Evolutionary conservation across 1,140 invertebrate species (phyloP), one percentile per base, ranked within the genome.

Genomic region (Dryas iulia): DNA sequence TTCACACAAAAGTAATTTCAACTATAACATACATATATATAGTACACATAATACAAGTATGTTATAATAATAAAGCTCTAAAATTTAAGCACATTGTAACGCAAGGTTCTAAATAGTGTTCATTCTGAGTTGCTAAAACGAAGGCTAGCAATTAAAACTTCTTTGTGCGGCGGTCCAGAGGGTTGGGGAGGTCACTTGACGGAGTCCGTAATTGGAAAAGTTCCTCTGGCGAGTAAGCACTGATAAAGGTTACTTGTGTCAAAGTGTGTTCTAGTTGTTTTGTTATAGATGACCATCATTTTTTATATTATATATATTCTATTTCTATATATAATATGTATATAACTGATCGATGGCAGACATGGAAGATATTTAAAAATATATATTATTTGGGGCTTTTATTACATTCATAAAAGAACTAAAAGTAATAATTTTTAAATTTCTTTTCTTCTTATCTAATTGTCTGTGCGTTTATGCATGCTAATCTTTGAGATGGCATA

Each of bases 141-240:
- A 81, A 87, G 81, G 83, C 81, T 72, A 78, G 87, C 85, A 89
- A 89, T 89, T 89, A 89, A 89, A 89, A 89, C 79, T 89, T 89
- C 85, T 87, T 89, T 86, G 83, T 84, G 81, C 69, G 73, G 75
- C 73, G 71, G 69, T 69, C 65, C 30, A 59, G 65, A 62, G 70
- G 77, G 68, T 59, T 23, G 66, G 65, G 73, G 72, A 61, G 74
- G 75, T 82, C 83, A 85, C 84, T 87, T 86, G 78, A 83, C 81
- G 72, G 77, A 84, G 72, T 78, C 74, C 69, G 74, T 88, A 89
- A 89, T 89, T 89, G 86, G 86, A 89, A 89, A 89, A 89, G 82
- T 89, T 89, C 72, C 79, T 70, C 66, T 78, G 65, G 67, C 64
- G 76, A 71, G 71, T 76, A 76, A 77, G 72, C 77, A 76, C 69